phyloP scores from a whole-genome alignment of 2,113 vertebrate genomes.

The Pelecanoides urinatrix region DNA sequence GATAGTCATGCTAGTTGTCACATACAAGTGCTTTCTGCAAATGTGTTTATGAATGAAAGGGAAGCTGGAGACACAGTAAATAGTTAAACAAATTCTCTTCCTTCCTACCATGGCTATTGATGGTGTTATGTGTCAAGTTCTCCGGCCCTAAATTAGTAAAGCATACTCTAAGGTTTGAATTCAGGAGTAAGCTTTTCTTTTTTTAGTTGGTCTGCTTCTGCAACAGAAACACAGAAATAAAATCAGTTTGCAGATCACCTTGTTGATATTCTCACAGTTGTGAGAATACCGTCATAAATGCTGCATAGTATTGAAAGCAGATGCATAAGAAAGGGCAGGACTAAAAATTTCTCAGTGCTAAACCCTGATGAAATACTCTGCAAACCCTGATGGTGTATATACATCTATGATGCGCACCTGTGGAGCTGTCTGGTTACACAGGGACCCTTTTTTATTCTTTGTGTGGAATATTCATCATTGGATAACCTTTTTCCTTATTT shows the following conservation, averaged over 20 bases:
- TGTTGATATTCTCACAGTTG: background rate
- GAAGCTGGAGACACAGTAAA: background rate
- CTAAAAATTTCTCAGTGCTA: background rate
- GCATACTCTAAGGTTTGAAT: background rate
- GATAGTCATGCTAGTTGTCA: background rate
- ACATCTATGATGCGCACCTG: rapidly evolving
- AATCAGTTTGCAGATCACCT: background rate
- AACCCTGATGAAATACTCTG: background rate
- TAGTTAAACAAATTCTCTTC: background rate
- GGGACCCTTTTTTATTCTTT: background rate
- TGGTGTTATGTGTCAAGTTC: background rate
- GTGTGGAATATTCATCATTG: background rate
- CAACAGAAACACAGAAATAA: background rate
- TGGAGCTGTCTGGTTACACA: background rate
- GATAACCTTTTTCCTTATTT: background rate
- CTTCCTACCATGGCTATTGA: background rate
- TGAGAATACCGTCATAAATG: background rate
- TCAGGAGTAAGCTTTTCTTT: background rate
- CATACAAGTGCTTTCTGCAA: background rate
- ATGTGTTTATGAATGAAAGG: background rate
- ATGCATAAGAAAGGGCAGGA: background rate
- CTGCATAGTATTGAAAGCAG: background rate
- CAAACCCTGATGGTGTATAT: background rate
- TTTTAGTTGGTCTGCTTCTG: background rate
- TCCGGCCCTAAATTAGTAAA: background rate